Conservation (phyloP, 1,140 invertebrate genomes). For the Drosophila littoralis region DNA sequence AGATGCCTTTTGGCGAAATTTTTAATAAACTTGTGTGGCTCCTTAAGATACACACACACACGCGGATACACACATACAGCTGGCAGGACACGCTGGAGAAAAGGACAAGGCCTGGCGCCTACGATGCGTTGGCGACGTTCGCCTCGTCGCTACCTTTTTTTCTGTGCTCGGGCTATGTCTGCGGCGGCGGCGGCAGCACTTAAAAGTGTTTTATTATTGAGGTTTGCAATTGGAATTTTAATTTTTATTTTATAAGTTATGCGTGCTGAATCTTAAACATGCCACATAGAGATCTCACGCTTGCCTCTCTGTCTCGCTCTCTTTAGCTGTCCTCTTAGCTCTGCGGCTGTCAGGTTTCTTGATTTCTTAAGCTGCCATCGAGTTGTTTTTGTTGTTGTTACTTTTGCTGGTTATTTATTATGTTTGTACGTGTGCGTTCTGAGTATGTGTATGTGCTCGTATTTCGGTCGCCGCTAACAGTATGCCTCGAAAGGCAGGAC, state of each 20-base stretch:
- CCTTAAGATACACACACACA: slow-evolving; percentile 14
- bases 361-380: slow-evolving; percentile 38
- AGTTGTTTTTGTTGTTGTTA: slow-evolving; percentile 30
- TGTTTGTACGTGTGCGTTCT: slow-evolving; percentile 59
- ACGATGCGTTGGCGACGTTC: background rate
- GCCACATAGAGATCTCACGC: slow-evolving; percentile 37
- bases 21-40: slow-evolving; percentile 70
- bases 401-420: slow-evolving; percentile 65
- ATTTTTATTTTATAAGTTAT: slow-evolving; percentile 80
- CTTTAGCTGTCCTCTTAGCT: slow-evolving; percentile 21
- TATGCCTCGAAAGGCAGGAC: slow-evolving; percentile 57
- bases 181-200: slow-evolving; percentile 38
- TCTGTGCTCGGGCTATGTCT: slow-evolving; percentile 1
- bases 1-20: slow-evolving; percentile 73
- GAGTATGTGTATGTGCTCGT: slow-evolving; percentile 22
- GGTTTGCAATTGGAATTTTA: slow-evolving; percentile 78
- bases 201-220: slow-evolving; percentile 76
- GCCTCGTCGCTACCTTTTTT: slow-evolving; percentile 20
- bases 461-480: slow-evolving; percentile 56
- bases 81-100: slow-evolving; percentile 5
- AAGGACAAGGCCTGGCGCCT: slow-evolving; percentile 18
- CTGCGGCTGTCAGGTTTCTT: slow-evolving; percentile 39
- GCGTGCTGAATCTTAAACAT: slow-evolving; percentile 69
- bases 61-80: slow-evolving; percentile 2
- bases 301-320: slow-evolving; percentile 1